Evolutionary conservation across 2,888 invertebrate genomes (phyloP).

Genomic region (Rotaria socialis): DNA sequence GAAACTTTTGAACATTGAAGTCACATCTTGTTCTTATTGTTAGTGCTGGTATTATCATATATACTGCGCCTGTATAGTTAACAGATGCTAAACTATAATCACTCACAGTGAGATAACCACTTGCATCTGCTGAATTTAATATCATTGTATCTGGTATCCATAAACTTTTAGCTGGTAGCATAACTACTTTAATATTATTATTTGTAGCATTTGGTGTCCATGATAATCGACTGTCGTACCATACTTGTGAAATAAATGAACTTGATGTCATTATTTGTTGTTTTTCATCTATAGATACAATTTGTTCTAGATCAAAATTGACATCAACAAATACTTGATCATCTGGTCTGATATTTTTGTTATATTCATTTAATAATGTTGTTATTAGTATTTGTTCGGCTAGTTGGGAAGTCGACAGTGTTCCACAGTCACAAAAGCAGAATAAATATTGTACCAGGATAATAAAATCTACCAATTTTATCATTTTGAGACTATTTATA

Average conservation of each 20-base stretch:
- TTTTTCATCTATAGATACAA: background rate
- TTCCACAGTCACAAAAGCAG: background rate
- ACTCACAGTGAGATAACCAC: background rate
- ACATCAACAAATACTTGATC: background rate
- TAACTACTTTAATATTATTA: background rate
- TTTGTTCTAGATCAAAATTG: background rate
- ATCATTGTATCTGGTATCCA: background rate
- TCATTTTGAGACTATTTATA: too few species aligned
- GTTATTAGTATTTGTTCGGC: background rate
- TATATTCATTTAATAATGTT: background rate
- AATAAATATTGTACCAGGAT: background rate
- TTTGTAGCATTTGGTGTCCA: background rate
- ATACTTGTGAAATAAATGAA: background rate
- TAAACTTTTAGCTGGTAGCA: background rate
- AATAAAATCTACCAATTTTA: too few species aligned
- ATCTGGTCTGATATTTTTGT: background rate
- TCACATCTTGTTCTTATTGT: background rate
- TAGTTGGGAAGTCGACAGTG: background rate
- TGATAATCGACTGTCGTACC: background rate
- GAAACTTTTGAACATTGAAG: background rate
- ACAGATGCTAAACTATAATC: background rate
- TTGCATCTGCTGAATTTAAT: too few species aligned
- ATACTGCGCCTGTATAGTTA: background rate
- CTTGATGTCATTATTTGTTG: background rate
- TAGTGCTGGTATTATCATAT: slow-evolving; percentile 1